These are phyloP conservation scores for Ladona fulva DNA, from an alignment of 1,140 invertebrate genomes.

Conservation along the genomic window DNA sequence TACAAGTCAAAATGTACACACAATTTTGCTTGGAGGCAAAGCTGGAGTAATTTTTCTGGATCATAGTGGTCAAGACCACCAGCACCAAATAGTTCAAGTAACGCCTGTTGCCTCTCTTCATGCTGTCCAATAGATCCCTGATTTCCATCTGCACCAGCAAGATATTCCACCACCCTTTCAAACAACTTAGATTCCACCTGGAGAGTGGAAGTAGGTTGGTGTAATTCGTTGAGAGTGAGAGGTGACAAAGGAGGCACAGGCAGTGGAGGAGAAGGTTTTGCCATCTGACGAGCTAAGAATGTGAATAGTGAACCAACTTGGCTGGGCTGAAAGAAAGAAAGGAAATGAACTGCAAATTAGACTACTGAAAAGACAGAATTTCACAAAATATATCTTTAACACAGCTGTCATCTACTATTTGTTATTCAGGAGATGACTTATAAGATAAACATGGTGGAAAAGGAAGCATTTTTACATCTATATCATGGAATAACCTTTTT, in stretches of 20 bases:
- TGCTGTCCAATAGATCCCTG: conserved; percentile 44
- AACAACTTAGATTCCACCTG: conserved; percentile 34
- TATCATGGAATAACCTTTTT: too few relatives aligned
- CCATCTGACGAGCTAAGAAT: conserved; percentile 61
- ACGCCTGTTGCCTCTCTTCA: conserved; percentile 69
- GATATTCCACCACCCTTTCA: conserved; percentile 38
- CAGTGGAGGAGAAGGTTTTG: conserved; percentile 31
- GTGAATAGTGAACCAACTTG: conserved; percentile 62
- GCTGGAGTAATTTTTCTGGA: conserved; percentile 43
- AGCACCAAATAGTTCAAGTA: conserved; percentile 63
- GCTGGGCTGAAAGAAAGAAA: conserved; percentile 33
- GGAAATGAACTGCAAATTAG: not conserved
- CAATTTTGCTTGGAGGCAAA: conserved; percentile 56
- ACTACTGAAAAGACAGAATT: too few relatives aligned
- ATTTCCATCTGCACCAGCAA: conserved; percentile 39
- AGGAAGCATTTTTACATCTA: too few relatives aligned
- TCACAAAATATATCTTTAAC: too few relatives aligned
- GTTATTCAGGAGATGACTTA: too few relatives aligned
- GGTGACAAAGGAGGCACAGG: not conserved
- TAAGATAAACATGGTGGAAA: too few relatives aligned
- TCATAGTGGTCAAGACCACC: conserved; percentile 56
- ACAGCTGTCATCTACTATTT: too few relatives aligned
- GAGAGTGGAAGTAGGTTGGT: conserved; percentile 29
- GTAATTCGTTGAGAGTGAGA: conserved; percentile 16
- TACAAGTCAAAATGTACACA: conserved; percentile 34